A percentile compares a stretch with the other conserved stretches of the same genome.
Conservation (phyloP, 1,140 invertebrate species). For the Zaprionus inermis region DNA sequence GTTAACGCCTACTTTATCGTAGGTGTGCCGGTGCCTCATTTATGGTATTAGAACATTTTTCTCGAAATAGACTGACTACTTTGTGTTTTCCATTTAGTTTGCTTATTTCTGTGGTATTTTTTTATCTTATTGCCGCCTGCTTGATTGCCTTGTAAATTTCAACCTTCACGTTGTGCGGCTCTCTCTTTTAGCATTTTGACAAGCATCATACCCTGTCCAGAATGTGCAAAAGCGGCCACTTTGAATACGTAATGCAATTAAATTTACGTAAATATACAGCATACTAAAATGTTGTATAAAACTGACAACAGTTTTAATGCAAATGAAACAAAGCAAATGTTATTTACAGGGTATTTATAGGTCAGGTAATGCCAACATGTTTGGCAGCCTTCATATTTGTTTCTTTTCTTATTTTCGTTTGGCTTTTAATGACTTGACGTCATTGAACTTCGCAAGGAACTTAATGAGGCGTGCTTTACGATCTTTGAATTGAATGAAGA, state of each 20-base stretch:
- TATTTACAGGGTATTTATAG: not conserved
- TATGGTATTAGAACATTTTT: constrained; percentile 62
- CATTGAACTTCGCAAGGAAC: constrained; percentile 46
- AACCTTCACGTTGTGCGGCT: constrained; percentile 67
- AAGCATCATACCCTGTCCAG: not conserved
- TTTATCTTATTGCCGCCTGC: constrained; percentile 58
- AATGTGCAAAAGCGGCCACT: not conserved
- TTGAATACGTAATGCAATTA: not conserved
- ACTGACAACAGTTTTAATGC: not conserved
- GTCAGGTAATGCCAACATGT: not conserved
- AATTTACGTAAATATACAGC: not conserved
- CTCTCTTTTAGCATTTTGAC: constrained; percentile 29
- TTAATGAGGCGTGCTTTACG: constrained; percentile 8
- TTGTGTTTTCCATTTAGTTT: constrained; percentile 43
- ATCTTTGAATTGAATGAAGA: constrained; percentile 15
- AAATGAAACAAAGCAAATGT: not conserved
- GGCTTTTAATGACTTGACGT: constrained; percentile 46
- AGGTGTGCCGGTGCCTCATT: constrained; percentile 64
- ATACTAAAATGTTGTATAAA: not conserved
- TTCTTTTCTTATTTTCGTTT: constrained; percentile 37
- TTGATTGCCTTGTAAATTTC: constrained; percentile 68
- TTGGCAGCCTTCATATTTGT: constrained; percentile 12
- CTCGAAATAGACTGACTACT: constrained; percentile 36
- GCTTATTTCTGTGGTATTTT: constrained; percentile 21
- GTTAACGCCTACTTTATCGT: constrained; percentile 37